A percentile compares a stretch with the other conserved stretches of the same genome.
These are phyloP conservation scores for Synergus laeviventris DNA, from an alignment of 2,888 invertebrate genomes.

Conservation along the genomic window DNA sequence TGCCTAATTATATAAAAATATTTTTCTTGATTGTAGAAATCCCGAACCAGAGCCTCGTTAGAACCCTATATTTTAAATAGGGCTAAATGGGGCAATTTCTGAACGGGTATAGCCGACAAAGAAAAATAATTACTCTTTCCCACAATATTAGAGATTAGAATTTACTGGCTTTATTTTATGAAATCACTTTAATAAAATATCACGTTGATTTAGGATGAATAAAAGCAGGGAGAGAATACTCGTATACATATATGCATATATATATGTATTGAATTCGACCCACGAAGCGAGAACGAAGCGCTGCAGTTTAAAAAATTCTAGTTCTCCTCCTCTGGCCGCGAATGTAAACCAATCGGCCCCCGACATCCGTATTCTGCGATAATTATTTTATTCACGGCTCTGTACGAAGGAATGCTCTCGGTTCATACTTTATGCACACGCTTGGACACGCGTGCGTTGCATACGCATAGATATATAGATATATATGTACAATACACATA, in stretches of 20 bases:
- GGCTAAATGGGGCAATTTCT: too few species aligned
- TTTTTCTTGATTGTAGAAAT: too few species aligned
- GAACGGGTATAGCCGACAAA: neutral
- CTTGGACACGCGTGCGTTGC: conserved; percentile 44
- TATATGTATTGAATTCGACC: conserved; percentile 3
- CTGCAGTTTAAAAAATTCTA: conserved; percentile 69
- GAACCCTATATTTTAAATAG: too few species aligned
- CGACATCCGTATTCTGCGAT: conserved; percentile 68
- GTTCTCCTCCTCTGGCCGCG: conserved; percentile 55
- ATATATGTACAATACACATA: conserved; percentile 28
- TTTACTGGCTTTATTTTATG: neutral
- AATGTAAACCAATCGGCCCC: conserved; percentile 70
- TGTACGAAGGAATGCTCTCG: conserved; percentile 60
- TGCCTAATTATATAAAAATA: too few species aligned
- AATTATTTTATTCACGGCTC: conserved; percentile 71
- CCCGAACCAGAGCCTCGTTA: too few species aligned
- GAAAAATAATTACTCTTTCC: neutral
- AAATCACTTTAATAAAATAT: conserved; percentile 13
- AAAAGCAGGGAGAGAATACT: conserved; percentile 25
- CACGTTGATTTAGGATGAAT: neutral
- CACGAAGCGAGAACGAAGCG: conserved; percentile 54
- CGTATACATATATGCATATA: too few species aligned
- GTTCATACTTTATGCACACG: conserved; percentile 50
- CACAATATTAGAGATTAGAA: neutral
- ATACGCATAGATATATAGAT: conserved; percentile 41